These are phyloP conservation scores for Corbicula japonica DNA, from an alignment of 2,888 invertebrate genomes.

Conservation along the genomic window DNA sequence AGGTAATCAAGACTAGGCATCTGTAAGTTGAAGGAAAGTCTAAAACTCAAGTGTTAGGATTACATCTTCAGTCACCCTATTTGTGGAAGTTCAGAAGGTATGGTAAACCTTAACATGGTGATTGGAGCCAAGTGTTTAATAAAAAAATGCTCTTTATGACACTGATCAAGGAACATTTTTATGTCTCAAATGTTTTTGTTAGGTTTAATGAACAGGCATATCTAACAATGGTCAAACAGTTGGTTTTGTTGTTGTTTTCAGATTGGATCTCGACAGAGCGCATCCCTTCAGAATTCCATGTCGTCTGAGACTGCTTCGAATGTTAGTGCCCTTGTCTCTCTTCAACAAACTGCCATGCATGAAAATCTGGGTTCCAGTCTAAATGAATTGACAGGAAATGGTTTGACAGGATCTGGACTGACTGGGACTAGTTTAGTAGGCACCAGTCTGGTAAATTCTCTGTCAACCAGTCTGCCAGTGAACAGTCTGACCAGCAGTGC, in stretches of 20 bases:
- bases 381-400: slow-evolving; percentile 53
- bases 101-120: too few relatives aligned
- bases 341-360: slow-evolving; percentile 60
- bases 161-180: too few relatives aligned
- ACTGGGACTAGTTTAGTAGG: slow-evolving; percentile 46
- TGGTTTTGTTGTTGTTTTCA: slow-evolving; percentile 38
- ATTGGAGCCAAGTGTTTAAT: too few relatives aligned
- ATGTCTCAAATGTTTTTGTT: too few relatives aligned
- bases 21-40: too few relatives aligned
- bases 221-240: neutral
- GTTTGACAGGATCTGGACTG: slow-evolving; percentile 44
- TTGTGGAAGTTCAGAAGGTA: too few relatives aligned
- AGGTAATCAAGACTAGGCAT: too few relatives aligned
- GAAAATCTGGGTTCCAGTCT: slow-evolving; percentile 58
- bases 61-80: too few relatives aligned
- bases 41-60: too few relatives aligned
- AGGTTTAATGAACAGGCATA: neutral
- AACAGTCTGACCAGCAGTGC: slow-evolving; percentile 53
- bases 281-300: slow-evolving; percentile 64
- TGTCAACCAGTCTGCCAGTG: slow-evolving; percentile 57
- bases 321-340: slow-evolving; percentile 65
- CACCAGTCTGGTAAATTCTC: slow-evolving; percentile 52
- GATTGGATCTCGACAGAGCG: slow-evolving; percentile 77
- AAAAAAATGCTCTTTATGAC: too few relatives aligned
- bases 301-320: slow-evolving; percentile 65